A percentile compares a stretch with the other conserved stretches of the same genome.
Evolutionary conservation across 1,140 invertebrate genomes (phyloP).

Genomic region (Trichonephila clavipes): DNA sequence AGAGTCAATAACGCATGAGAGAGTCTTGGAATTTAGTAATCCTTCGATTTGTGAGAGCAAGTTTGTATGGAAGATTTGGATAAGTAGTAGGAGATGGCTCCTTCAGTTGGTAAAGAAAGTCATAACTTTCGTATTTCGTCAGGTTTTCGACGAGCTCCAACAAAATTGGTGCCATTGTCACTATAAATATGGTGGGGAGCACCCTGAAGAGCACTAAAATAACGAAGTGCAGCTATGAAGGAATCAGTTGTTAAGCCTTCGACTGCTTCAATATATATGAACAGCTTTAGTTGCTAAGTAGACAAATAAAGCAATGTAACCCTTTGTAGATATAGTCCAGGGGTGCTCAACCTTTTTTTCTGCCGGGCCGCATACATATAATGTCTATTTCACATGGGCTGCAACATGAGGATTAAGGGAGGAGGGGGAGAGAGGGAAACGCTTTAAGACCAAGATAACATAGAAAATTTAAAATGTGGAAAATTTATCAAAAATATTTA

Average conservation of each 20-base stretch:
- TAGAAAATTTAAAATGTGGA: too few relatives aligned
- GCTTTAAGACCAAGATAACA: too few relatives aligned
- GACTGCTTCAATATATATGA: too few relatives aligned
- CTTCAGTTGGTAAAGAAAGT: not conserved
- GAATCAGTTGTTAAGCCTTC: conserved; percentile 11
- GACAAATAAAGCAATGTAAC: conserved; percentile 26
- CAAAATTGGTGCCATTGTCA: conserved; percentile 68
- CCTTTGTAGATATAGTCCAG: conserved; percentile 24
- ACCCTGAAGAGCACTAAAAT: conserved; percentile 41
- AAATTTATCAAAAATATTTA: too few relatives aligned
- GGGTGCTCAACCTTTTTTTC: too few relatives aligned
- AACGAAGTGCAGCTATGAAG: conserved; percentile 59
- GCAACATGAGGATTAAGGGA: too few relatives aligned
- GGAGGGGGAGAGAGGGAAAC: too few relatives aligned
- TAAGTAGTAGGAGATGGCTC: not conserved
- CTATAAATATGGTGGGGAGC: not conserved
- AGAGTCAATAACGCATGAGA: not conserved
- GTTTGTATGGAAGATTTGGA: not conserved
- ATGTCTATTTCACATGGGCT: too few relatives aligned
- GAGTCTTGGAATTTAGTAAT: conserved; percentile 57
- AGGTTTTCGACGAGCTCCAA: not conserved
- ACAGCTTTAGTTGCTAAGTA: conserved; percentile 15
- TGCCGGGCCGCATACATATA: too few relatives aligned
- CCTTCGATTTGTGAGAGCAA: conserved; percentile 42
- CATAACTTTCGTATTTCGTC: not conserved